Evolutionary conservation across 2,888 invertebrate genomes (phyloP), one percentile per base, ranked within the genome.

Genomic region (Bembecia ichneumoniformis): DNA sequence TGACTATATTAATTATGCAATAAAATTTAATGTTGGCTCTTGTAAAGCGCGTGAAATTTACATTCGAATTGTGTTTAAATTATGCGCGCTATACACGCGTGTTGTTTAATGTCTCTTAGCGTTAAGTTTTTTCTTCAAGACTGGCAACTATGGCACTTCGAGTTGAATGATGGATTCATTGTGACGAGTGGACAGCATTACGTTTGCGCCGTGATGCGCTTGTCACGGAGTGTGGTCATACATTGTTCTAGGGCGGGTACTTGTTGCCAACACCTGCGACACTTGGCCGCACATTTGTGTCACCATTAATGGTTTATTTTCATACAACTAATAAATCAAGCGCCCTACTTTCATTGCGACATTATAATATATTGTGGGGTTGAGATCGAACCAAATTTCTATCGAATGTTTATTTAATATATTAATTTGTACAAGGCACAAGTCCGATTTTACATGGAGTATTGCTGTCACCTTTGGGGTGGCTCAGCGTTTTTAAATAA

Each of bases 281-380:
- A 76, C 71, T 76, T 77, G 76, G 77, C 76, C 74, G 70, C 73
- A 71, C 69, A 74, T 72, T 57, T 68, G 66, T 74, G 75, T 74
- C 77, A 69, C 67, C 64, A 62, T 70, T 66, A 63, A 58, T 58
- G 58, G 60, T 64, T 55, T 58, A 59, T 57, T 58, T 57, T 55
- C 51, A 55, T 45, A 47, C 46, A 53, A 58, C 51, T 55, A 47
- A 57, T 52, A 58, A 54, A 62, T 58, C 52, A 51, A 46, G 53
- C 56, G 40, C 14, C 40, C 40, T 40, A 40, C 40, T 40, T 40
- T 40, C 14, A 3, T 40, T 40, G 11, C 4, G 11, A 36, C 36
- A n/a, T 36, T 36, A 13, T 36, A 36, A 4, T 3, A 13, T 40
- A 40, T n/a, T 40, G 28, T 28, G 28, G 28, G 7, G 28, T 28